Base-by-base conservation (phyloP, 2,888 invertebrate genomes). In the Drosophila fungiperda region DNA sequence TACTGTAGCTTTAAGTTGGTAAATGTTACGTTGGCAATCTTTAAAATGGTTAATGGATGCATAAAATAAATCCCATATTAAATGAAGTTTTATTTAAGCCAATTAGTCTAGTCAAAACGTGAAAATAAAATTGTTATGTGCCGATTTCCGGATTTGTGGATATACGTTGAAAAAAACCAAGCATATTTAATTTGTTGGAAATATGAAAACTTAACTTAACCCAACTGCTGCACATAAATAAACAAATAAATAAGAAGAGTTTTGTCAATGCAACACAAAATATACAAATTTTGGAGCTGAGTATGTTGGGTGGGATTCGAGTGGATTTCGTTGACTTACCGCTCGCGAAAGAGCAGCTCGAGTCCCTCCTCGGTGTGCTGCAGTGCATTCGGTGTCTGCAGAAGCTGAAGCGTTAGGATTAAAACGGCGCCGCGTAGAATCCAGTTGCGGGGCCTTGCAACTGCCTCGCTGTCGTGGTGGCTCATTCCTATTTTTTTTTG, bases 311-410 rank as follows among this genome's bases (percentile, higher is more conserved):
- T 20, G 42, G 42, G 6, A 42, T 17, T 8, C 38, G 17, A 38
- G 38, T 17, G 8, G 38, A 8, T 8, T 3, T 2, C 9, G 20
- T 15, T 20, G 26, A 63, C 74, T 87, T 89, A 94, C 94, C 94
- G 93, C 78, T 93, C 93, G 48, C 91, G 92, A 70, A 94, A 94
- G 38, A 94, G 89, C 62, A 93, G 75, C 76, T 94, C 94, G 64
- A 94, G 85, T n/a, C 93, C 93, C 70, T 94, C 93, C 58, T 93
- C 93, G 32, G 87, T 83, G 62, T 89, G 88, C 48, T 92, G 69
- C 61, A 86, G 54, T 1, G 82, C 79, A 45, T 78, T 53, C 6
- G 90, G 66, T 5, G 83, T 76, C 50, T 79, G 87, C 33, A 83
- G 73, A 38, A 89, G 64, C 67, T 88, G 90, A 48, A 89, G 67